phyloP scores from a whole-genome alignment of 2,888 invertebrate species.

The Coelogynopora nodosa region DNA sequence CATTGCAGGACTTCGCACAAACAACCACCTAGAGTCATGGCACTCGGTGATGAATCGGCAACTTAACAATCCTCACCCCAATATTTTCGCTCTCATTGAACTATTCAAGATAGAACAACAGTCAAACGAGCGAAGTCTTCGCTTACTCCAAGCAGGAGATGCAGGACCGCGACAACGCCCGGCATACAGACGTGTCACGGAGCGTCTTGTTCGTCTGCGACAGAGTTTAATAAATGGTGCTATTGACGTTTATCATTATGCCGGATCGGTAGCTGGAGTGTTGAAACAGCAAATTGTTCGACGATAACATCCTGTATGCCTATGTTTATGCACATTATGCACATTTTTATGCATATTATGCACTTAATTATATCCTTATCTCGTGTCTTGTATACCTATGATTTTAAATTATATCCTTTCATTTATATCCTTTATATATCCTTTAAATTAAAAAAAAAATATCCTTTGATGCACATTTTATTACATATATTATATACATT shows the following conservation, averaged over 20 bases:
- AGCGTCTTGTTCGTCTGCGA: slow-evolving; percentile 31
- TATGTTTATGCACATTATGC: neutral
- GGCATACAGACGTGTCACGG: neutral
- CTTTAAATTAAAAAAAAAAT: neutral
- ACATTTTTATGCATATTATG: neutral
- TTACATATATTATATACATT: neutral
- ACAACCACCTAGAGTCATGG: slow-evolving; percentile 23
- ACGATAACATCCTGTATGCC: slow-evolving; percentile 1
- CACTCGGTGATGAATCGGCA: slow-evolving; percentile 26
- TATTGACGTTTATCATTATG: slow-evolving; percentile 24
- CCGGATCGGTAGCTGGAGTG: slow-evolving; percentile 3
- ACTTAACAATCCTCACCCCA: slow-evolving; percentile 1
- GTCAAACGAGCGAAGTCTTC: slow-evolving; percentile 10
- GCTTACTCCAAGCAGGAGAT: slow-evolving; percentile 19
- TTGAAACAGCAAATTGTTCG: neutral
- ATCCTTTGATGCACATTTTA: too few relatives aligned
- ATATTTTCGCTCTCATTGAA: slow-evolving; percentile 12
- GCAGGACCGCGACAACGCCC: slow-evolving; percentile 22
- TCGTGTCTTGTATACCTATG: too few relatives aligned
- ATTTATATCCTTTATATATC: too few relatives aligned
- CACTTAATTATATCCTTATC: neutral
- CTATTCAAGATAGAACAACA: slow-evolving; percentile 18
- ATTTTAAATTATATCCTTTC: too few relatives aligned
- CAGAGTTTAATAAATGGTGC: slow-evolving; percentile 8
- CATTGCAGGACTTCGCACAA: neutral